Evolutionary conservation across 2,888 invertebrate genomes (phyloP).

Genomic region (Prosapia bicincta): DNA sequence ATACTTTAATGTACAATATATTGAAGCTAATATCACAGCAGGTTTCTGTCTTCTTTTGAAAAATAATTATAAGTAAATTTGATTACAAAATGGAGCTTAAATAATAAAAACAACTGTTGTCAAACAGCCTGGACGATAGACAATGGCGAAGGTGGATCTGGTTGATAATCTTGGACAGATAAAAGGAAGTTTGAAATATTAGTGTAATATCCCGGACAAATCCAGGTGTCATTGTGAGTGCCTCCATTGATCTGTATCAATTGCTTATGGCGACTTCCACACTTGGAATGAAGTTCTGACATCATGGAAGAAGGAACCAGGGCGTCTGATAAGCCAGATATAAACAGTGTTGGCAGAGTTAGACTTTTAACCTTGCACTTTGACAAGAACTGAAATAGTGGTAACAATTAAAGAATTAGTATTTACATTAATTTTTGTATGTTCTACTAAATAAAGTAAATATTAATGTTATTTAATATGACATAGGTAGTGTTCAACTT

Average conservation of each 20-base stretch:
- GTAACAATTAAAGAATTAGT: constrained; percentile 5
- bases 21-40: background rate
- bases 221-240: constrained; percentile 95
- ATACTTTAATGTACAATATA: background rate
- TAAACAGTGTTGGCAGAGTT: constrained; percentile 74
- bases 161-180: constrained; percentile 27
- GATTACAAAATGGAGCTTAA: background rate
- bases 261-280: constrained; percentile 72
- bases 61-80: background rate
- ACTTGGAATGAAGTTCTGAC: constrained; percentile 69
- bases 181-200: constrained; percentile 34
- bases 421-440: too few relatives aligned
- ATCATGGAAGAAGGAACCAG: constrained; percentile 92
- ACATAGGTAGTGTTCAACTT: too few relatives aligned
- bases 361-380: constrained; percentile 69
- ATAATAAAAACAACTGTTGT: constrained; percentile 4
- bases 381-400: constrained; percentile 64
- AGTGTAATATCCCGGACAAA: constrained; percentile 69
- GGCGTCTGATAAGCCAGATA: constrained; percentile 83
- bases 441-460: too few relatives aligned
- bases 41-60: background rate
- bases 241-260: constrained; percentile 75
- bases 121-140: constrained; percentile 20
- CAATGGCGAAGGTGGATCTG: constrained; percentile 27
- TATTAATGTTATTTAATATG: too few relatives aligned